Evolutionary conservation across 2,113 vertebrate species (phyloP).

Genomic region (Gadus chalcogrammus): DNA sequence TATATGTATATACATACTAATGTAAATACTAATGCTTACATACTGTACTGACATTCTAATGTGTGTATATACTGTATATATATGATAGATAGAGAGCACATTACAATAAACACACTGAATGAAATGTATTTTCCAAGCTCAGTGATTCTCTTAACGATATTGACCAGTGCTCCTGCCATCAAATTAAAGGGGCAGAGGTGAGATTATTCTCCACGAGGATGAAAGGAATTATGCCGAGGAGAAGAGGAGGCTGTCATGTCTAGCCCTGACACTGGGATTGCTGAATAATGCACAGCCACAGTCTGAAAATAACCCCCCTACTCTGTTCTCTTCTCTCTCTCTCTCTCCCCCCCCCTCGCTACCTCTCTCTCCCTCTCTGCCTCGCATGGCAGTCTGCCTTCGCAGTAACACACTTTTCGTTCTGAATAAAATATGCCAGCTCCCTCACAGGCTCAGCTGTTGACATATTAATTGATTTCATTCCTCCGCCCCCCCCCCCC

Average conservation of each 20-base stretch:
- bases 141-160: too few relatives aligned
- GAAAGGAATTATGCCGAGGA: conserved; percentile 27
- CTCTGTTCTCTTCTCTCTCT: background rate
- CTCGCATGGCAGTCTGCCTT: conserved; percentile 19
- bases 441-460: conserved; percentile 5
- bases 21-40: too few relatives aligned
- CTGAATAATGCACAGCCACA: conserved; percentile 64
- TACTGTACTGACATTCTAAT: too few relatives aligned
- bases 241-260: conserved; percentile 30
- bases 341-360: too few relatives aligned
- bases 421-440: conserved; percentile 54
- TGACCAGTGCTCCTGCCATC: background rate
- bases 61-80: too few relatives aligned
- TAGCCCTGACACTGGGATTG: conserved; percentile 18
- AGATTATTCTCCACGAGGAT: too few relatives aligned
- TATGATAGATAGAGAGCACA: too few relatives aligned
- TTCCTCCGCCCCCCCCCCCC: conserved; percentile 1
- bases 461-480: conserved; percentile 38
- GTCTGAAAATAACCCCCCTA: conserved; percentile 46
- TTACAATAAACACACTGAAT: too few relatives aligned
- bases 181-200: background rate
- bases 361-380: too few relatives aligned
- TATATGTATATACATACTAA: too few relatives aligned
- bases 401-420: conserved; percentile 34
- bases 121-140: too few relatives aligned